A percentile compares a stretch with the other conserved stretches of the same genome.
Conservation (phyloP, 2,113 vertebrate genomes). For the Saccopteryx bilineata region DNA sequence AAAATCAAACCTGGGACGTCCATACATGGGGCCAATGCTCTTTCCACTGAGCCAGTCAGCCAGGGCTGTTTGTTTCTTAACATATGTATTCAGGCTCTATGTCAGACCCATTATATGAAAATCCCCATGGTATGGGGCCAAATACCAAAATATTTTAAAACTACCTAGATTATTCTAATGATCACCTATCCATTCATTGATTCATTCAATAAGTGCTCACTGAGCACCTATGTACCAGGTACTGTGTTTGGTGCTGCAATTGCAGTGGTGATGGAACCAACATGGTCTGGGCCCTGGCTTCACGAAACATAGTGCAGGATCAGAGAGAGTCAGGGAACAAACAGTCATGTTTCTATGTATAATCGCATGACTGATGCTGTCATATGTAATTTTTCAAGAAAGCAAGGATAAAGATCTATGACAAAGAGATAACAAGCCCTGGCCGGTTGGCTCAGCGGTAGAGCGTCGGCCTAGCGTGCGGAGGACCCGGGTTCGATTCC, state of each 20-base stretch:
- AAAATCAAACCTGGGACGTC: no score
- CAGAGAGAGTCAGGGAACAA: not conserved
- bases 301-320: not conserved
- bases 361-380: not conserved
- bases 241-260: not conserved
- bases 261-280: not conserved
- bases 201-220: not conserved
- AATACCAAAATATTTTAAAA: not conserved
- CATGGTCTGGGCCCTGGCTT: not conserved
- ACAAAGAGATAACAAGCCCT: not conserved
- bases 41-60: no score
- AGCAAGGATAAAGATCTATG: not conserved
- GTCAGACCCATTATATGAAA: slow-evolving; percentile 18
- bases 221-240: not conserved
- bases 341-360: not conserved
- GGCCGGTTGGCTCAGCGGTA: no score
- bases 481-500: no score
- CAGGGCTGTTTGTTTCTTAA: no score
- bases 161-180: not conserved
- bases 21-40: no score
- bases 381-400: not conserved
- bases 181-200: not conserved
- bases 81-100: not conserved
- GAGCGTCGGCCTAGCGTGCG: no score
- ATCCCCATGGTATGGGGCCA: not conserved